A percentile compares a stretch with the other conserved stretches of the same genome.
These are phyloP conservation scores for Eupithecia centaureata DNA, from an alignment of 2,888 invertebrate species.

Conservation along the genomic window DNA sequence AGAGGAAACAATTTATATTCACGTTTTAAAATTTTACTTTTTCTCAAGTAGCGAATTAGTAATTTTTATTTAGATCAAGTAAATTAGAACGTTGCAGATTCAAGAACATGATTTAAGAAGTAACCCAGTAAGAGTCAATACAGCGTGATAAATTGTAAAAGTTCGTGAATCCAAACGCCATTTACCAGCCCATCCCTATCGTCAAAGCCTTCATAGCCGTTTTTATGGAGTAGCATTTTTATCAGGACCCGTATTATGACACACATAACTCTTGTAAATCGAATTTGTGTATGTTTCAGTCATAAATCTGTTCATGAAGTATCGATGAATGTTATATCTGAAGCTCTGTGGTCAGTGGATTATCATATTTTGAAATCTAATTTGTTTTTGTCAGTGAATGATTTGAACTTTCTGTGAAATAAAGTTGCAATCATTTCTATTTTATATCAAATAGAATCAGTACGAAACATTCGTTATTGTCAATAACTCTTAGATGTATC, in stretches of 20 bases:
- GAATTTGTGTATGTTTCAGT: conserved; percentile 35
- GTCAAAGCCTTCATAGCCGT: conserved; percentile 25
- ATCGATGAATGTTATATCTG: conserved; percentile 22
- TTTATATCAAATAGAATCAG: neutral
- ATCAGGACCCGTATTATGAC: conserved; percentile 38
- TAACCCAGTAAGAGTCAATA: neutral
- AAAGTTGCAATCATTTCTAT: neutral
- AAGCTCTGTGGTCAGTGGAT: conserved; percentile 24
- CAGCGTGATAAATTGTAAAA: neutral
- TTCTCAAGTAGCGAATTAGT: too few species aligned
- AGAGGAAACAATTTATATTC: too few species aligned
- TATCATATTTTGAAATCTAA: conserved; percentile 15
- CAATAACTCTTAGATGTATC: neutral
- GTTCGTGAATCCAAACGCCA: neutral
- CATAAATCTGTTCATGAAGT: conserved; percentile 35
- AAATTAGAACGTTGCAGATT: neutral
- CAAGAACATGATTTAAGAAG: neutral
- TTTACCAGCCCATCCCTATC: conserved; percentile 30
- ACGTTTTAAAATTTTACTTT: too few species aligned
- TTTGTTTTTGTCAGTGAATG: conserved; percentile 18
- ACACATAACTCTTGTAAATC: conserved; percentile 37
- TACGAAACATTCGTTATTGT: neutral
- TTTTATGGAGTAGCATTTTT: conserved; percentile 38
- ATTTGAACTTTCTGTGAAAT: neutral
- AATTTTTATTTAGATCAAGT: neutral